Percentiles rank a stretch among this genome's conserved stretches.
Conservation (phyloP, 2,113 vertebrate genomes). For the Tychaedon coryphoeus region DNA sequence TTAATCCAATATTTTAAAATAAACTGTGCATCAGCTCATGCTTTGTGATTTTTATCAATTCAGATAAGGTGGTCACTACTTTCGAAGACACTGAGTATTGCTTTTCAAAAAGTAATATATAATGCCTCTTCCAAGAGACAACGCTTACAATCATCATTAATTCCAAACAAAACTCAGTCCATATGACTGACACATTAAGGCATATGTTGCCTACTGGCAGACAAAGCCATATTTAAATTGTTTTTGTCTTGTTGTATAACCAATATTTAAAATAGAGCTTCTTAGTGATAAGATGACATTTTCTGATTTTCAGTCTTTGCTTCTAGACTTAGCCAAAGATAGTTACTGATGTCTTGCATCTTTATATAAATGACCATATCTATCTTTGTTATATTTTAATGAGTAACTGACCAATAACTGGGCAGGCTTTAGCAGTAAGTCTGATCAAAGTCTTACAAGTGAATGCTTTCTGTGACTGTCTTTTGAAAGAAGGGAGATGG, state of each 20-base stretch:
- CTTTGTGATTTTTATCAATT: background rate
- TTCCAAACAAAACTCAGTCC: background rate
- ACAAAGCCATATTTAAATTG: background rate
- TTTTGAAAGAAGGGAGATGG: background rate
- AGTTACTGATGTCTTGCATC: background rate
- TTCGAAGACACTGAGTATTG: background rate
- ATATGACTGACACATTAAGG: background rate
- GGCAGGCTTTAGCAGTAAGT: background rate
- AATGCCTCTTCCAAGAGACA: background rate
- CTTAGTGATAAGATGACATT: background rate
- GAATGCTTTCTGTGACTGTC: background rate
- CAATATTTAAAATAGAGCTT: background rate
- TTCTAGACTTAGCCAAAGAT: background rate
- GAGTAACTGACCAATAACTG: background rate
- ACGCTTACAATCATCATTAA: background rate
- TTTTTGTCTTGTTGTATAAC: background rate
- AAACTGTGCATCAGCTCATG: background rate
- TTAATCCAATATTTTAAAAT: background rate
- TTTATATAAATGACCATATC: background rate
- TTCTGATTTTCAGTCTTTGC: background rate
- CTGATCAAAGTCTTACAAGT: background rate
- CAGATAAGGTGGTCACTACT: background rate
- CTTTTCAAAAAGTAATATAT: background rate
- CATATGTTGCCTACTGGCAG: background rate
- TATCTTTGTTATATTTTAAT: conserved; percentile 9